Conservation (phyloP, 2,113 vertebrate species). For the Onychorhynchus coronatus region DNA sequence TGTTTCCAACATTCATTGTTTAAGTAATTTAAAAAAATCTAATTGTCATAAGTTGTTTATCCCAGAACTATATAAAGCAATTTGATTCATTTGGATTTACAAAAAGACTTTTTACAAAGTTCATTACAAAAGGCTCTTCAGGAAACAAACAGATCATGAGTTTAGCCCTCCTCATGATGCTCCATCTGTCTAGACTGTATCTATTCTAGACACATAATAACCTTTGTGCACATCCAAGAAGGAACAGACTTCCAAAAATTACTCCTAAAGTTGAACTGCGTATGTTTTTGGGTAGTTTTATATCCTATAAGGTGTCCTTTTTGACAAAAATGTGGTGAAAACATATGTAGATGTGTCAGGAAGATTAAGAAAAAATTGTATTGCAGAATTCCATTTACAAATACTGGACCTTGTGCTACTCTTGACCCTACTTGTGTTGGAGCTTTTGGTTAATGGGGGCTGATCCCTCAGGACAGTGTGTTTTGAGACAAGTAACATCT, state of each 20-base stretch:
- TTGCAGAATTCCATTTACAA: not conserved
- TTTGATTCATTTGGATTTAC: not conserved
- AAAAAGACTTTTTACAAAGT: not conserved
- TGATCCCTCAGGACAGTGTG: not conserved
- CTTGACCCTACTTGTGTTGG: not conserved
- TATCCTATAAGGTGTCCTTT: constrained; percentile 19
- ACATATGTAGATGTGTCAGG: not conserved
- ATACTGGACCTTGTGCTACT: not conserved
- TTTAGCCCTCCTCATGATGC: not conserved
- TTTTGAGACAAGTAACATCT: not conserved
- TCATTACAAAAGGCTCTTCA: not conserved
- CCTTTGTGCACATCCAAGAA: constrained; percentile 4
- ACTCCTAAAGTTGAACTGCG: not conserved
- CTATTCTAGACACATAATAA: constrained; percentile 26
- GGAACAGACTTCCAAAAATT: constrained; percentile 3
- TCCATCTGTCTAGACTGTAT: constrained; percentile 29
- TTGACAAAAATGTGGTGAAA: not conserved
- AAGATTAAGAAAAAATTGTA: not conserved
- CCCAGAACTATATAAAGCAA: not conserved
- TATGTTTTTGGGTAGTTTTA: constrained; percentile 2
- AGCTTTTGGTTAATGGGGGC: not conserved
- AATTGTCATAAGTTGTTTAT: not conserved
- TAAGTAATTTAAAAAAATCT: not conserved
- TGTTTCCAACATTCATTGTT: not conserved
- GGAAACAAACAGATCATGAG: constrained; percentile 1